Evolutionary conservation across 1,140 invertebrate genomes (phyloP).

Genomic region (Sarcophaga bullata): DNA sequence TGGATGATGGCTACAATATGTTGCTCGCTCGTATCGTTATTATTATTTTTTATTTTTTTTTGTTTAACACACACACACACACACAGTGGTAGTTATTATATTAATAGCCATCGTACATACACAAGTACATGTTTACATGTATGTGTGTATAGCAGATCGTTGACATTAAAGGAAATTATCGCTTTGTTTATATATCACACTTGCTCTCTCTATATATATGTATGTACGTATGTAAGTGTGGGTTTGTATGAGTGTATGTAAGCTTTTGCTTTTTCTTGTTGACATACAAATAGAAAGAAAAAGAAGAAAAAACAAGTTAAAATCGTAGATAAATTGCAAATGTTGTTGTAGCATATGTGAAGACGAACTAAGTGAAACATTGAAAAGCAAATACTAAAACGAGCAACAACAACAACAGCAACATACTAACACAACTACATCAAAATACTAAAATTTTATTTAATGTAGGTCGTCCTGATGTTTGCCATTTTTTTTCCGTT

Average conservation of each 20-base stretch:
- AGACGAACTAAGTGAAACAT: too few species aligned
- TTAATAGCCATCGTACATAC: neutral
- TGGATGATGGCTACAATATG: slow-evolving; percentile 32
- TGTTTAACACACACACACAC: neutral
- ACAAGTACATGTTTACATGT: neutral
- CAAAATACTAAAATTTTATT: neutral
- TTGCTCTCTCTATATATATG: too few species aligned
- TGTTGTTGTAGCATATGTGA: neutral
- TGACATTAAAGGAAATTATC: slow-evolving; percentile 33
- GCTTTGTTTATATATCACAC: slow-evolving; percentile 9
- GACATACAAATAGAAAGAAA: neutral
- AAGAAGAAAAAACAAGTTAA: too few species aligned
- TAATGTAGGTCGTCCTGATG: neutral
- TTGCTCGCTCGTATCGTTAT: slow-evolving; percentile 3
- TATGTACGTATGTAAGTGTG: neutral
- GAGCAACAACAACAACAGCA: too few species aligned
- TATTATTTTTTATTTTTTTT: neutral
- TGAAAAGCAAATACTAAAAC: too few species aligned
- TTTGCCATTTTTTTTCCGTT: neutral
- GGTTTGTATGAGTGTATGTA: neutral
- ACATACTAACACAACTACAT: too few species aligned
- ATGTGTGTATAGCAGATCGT: neutral
- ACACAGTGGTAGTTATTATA: too few species aligned
- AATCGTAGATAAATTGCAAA: neutral
- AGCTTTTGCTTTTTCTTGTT: neutral